These are phyloP conservation scores for Archaeoteleia sp. DNA, from an alignment of 2,888 invertebrate species.

Conservation along the genomic window DNA sequence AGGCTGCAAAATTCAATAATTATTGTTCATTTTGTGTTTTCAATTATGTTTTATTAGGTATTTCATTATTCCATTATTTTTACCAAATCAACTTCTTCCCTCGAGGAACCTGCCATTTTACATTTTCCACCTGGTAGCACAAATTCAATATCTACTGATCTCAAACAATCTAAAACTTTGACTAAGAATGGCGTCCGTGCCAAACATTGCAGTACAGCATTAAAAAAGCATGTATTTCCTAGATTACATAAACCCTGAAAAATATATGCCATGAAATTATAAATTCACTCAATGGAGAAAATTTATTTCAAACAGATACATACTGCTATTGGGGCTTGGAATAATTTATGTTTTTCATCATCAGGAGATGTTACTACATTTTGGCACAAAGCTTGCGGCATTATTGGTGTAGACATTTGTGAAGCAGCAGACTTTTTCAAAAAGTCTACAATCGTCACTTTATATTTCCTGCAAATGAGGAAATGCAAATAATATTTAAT, in stretches of 20 bases:
- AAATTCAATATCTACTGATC: constrained; percentile 82
- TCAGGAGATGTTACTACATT: no score
- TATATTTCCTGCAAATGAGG: constrained; percentile 75
- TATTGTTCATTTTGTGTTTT: constrained; percentile 1
- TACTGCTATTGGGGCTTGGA: no score
- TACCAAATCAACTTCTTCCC: constrained; percentile 35
- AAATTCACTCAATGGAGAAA: no score
- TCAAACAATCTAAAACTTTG: constrained; percentile 82
- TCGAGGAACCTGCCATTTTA: constrained; percentile 74
- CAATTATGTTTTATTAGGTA: background rate
- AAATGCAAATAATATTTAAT: no score
- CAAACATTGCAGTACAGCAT: constrained; percentile 95
- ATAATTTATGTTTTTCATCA: no score
- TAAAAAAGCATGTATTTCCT: constrained; percentile 98
- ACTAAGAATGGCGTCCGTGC: constrained; percentile 89
- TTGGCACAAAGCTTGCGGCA: no score
- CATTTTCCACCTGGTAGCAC: constrained; percentile 84
- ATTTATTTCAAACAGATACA: no score
- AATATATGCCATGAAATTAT: constrained; percentile 10
- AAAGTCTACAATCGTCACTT: constrained; percentile 84
- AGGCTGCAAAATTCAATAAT: constrained; percentile 67
- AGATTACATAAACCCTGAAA: constrained; percentile 89
- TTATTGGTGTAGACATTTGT: no score
- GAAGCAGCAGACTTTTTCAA: constrained; percentile 81
- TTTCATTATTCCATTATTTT: constrained; percentile 14